Percentiles rank a stretch among this genome's conserved stretches.
Evolutionary conservation across 2,113 vertebrate species (phyloP).

Genomic region (Donacobius atricapilla): DNA sequence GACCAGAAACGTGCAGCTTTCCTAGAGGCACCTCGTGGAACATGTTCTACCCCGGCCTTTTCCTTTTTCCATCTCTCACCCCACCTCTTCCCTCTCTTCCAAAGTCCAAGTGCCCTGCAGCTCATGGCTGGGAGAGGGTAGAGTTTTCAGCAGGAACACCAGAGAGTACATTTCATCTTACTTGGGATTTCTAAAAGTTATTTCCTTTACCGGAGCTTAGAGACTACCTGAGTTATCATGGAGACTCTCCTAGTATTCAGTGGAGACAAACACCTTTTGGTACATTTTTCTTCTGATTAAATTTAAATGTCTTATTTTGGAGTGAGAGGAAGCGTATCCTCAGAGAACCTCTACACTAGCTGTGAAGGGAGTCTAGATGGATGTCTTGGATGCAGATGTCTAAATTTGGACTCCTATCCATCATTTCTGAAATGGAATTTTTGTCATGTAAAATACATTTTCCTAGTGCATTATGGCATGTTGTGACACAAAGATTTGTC

Average conservation of each 20-base stretch:
- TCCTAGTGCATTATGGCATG: neutral
- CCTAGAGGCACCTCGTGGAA: neutral
- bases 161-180: neutral
- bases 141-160: neutral
- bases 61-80: neutral
- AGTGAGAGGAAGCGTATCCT: neutral
- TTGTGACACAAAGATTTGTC: constrained; percentile 27
- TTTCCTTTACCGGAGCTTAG: neutral
- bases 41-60: neutral
- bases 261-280: neutral
- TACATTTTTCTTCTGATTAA: neutral
- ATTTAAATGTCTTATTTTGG: neutral
- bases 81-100: neutral
- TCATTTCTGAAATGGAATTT: neutral
- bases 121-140: neutral
- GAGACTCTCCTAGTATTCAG: neutral
- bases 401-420: neutral
- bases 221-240: neutral
- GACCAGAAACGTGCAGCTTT: neutral
- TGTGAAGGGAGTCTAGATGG: neutral
- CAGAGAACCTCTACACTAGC: neutral
- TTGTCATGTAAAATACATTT: neutral
- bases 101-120: neutral
- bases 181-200: neutral
- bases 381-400: neutral